Percentiles rank a stretch among this genome's conserved stretches.
These are phyloP conservation scores for Byasa hedistus DNA, from an alignment of 2,888 invertebrate genomes.

Conservation along the genomic window DNA sequence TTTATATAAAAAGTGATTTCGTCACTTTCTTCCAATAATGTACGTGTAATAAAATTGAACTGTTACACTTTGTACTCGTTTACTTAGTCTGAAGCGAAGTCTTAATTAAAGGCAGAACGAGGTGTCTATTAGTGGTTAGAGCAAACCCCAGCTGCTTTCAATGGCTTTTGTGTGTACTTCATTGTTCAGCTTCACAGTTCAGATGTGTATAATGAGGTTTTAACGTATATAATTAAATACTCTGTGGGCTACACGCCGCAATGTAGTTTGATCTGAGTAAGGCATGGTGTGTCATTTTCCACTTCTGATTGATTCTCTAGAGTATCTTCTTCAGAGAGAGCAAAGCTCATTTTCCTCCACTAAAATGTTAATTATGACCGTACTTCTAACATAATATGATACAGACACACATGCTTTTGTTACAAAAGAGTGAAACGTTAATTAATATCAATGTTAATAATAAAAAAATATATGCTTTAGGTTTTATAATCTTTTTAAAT, in stretches of 20 bases:
- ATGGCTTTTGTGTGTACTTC: constrained; percentile 1
- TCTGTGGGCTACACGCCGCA: neutral
- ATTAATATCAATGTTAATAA: too few relatives aligned
- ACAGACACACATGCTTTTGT: too few relatives aligned
- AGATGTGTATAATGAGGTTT: neutral
- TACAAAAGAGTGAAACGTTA: too few relatives aligned
- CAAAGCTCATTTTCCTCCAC: neutral
- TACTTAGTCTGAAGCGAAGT: constrained; percentile 7
- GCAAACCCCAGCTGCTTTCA: neutral
- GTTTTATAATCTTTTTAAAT: too few relatives aligned
- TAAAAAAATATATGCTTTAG: too few relatives aligned
- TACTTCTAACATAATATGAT: too few relatives aligned
- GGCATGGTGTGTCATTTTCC: neutral
- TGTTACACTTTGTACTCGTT: neutral
- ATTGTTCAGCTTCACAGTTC: neutral
- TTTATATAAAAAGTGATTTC: too few relatives aligned
- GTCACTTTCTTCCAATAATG: neutral
- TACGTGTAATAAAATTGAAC: neutral
- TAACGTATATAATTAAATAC: constrained; percentile 3
- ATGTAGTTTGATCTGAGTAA: neutral
- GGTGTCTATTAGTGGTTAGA: constrained; percentile 14
- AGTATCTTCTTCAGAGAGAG: neutral
- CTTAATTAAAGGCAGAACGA: constrained; percentile 18
- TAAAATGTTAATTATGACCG: neutral
- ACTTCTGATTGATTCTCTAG: neutral